Conservation (phyloP, 2,888 invertebrate species). For the Drepanosiphum platanoidis region DNA sequence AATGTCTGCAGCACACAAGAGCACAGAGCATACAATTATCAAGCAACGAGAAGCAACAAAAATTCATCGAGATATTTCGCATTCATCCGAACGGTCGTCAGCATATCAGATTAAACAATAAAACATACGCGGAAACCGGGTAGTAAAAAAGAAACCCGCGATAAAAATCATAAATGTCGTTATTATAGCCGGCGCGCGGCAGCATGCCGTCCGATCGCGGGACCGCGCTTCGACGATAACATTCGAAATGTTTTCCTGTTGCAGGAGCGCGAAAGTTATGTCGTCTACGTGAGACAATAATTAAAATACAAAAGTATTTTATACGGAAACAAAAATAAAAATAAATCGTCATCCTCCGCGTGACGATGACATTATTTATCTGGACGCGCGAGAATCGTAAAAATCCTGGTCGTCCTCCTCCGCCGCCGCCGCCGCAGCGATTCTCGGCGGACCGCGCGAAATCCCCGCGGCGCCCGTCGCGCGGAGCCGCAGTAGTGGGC, state of each 20-base stretch:
- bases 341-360: background rate
- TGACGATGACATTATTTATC: background rate
- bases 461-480: background rate
- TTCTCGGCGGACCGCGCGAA: background rate
- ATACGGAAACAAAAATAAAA: background rate
- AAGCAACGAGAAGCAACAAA: too few relatives aligned
- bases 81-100: too few relatives aligned
- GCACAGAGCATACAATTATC: background rate
- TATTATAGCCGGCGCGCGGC: background rate
- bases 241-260: conserved; percentile 20
- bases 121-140: background rate
- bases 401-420: background rate
- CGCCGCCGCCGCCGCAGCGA: background rate
- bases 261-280: background rate
- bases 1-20: too few relatives aligned
- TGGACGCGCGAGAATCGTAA: background rate
- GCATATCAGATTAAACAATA: background rate
- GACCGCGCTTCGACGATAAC: background rate
- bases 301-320: background rate
- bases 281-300: background rate
- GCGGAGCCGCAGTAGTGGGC: too few relatives aligned
- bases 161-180: background rate
- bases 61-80: too few relatives aligned
- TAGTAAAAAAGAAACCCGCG: conserved; percentile 1
- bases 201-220: too few relatives aligned